Evolutionary conservation across 2,797 vertebrate genomes (phyloP).

Genomic region (Dermochelys coriacea): DNA sequence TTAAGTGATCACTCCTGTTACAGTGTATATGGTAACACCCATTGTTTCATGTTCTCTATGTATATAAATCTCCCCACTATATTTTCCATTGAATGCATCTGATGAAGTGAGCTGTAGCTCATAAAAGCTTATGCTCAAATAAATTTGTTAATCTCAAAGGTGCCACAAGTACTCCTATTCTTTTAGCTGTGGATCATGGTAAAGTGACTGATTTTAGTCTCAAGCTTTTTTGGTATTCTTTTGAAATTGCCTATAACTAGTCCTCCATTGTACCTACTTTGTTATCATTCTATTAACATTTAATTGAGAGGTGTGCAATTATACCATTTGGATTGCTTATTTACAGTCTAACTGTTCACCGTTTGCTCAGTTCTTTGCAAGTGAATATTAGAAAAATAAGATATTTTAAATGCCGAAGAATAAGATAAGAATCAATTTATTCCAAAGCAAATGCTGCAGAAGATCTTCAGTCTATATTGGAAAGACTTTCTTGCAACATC

Average conservation of each 20-base stretch:
- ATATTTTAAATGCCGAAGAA: neutral
- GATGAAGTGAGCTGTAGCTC: no score
- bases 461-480: neutral
- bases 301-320: neutral
- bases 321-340: neutral
- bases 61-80: no score
- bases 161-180: no score
- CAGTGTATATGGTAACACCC: no score
- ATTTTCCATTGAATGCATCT: no score
- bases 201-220: constrained; percentile 7
- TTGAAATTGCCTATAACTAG: neutral
- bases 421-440: neutral
- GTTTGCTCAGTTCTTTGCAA: neutral
- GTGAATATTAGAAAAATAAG: neutral
- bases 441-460: neutral
- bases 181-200: neutral
- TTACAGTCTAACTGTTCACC: neutral
- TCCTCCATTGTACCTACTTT: neutral
- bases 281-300: neutral
- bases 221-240: neutral
- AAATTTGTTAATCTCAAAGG: no score
- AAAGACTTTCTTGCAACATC: neutral
- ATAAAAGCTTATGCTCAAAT: no score
- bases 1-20: no score
- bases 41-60: no score